Conservation (phyloP, 2,888 invertebrate species). For the Epinotia demarniana region DNA sequence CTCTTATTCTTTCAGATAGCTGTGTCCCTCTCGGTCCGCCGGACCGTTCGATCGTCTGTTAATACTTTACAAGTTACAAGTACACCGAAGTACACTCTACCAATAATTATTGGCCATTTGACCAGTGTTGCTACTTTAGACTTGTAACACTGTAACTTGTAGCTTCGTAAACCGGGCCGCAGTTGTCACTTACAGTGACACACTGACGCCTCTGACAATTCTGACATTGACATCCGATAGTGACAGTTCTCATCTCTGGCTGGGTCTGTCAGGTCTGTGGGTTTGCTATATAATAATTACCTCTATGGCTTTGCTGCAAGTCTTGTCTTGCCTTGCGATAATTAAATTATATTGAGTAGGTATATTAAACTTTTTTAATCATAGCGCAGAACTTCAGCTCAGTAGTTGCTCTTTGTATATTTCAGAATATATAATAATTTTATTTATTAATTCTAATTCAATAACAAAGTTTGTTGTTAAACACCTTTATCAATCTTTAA, state of each 20-base stretch:
- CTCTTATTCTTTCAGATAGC: no score
- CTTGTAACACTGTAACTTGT: not conserved
- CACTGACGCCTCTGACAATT: no score
- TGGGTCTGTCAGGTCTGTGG: no score
- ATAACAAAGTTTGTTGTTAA: conserved; percentile 4
- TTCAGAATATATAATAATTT: not conserved
- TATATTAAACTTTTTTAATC: not conserved
- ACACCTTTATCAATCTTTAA: not conserved
- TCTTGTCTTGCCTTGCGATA: not conserved
- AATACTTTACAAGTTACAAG: no score
- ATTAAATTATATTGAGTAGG: not conserved
- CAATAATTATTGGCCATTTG: no score
- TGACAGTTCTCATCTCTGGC: no score
- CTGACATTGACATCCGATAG: not conserved
- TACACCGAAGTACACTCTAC: no score
- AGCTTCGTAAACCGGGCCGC: not conserved
- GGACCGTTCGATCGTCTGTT: no score
- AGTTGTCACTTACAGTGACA: not conserved
- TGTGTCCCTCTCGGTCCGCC: no score
- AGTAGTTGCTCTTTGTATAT: not conserved
- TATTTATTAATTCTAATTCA: not conserved
- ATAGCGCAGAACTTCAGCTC: not conserved
- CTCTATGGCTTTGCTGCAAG: not conserved
- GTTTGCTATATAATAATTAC: no score
- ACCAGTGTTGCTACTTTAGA: no score